phyloP scores from a whole-genome alignment of 2,888 invertebrate species.

The Lochmaea capreae region DNA sequence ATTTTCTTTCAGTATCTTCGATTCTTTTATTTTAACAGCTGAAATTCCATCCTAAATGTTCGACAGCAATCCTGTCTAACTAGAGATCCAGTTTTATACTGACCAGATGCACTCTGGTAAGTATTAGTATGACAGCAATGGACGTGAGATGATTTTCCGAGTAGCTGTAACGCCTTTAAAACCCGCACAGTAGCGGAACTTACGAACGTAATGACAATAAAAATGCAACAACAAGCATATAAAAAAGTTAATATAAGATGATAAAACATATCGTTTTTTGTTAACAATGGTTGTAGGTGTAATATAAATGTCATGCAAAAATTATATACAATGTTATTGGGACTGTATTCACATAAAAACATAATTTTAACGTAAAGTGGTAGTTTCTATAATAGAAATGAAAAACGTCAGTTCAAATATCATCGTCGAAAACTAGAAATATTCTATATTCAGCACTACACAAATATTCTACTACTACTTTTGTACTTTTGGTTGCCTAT shows the following conservation, averaged over 20 bases:
- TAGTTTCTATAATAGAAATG: too few species aligned
- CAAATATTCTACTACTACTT: too few species aligned
- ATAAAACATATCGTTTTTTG: background rate
- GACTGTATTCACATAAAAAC: too few species aligned
- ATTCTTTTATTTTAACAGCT: background rate
- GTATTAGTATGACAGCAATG: conserved; percentile 42
- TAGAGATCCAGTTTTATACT: conserved; percentile 20
- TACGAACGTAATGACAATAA: background rate
- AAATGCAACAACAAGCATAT: background rate
- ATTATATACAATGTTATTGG: background rate
- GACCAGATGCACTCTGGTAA: conserved; percentile 43
- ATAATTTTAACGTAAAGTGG: too few species aligned
- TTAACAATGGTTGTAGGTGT: background rate
- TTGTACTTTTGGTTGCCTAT: too few species aligned
- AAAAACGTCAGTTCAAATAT: too few species aligned
- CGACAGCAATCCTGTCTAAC: background rate
- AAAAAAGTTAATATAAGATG: background rate
- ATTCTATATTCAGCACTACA: too few species aligned
- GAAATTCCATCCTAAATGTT: background rate
- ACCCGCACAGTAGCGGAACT: conserved; percentile 11
- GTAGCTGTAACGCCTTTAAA: conserved; percentile 30
- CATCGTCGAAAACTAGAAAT: too few species aligned
- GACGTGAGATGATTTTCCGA: conserved; percentile 39
- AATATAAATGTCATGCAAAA: background rate
- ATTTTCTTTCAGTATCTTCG: background rate